These are phyloP conservation scores for Canis aureus DNA, from an alignment of 2,113 vertebrate genomes.

Conservation along the genomic window DNA sequence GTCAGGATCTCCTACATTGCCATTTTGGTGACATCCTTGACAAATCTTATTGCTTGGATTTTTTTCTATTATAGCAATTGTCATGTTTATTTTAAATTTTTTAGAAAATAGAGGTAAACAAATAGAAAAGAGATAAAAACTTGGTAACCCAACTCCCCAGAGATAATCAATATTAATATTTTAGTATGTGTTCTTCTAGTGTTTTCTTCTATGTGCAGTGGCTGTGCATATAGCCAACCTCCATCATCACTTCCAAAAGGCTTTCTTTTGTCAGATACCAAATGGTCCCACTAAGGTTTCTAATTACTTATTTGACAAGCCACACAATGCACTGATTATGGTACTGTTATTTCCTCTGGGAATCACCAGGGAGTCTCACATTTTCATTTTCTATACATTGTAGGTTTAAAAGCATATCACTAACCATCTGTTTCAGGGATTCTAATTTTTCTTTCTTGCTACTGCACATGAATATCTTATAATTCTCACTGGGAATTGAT, in stretches of 20 bases:
- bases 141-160: not conserved
- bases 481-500: conserved; percentile 53
- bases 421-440: conserved; percentile 16
- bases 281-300: not conserved
- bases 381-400: not conserved
- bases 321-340: not conserved
- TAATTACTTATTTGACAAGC: conserved; percentile 1
- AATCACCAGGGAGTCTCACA: conserved; percentile 5
- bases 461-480: not conserved
- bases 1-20: not conserved
- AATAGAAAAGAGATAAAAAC: conserved; percentile 10
- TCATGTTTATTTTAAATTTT: conserved; percentile 23
- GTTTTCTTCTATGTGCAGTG: not conserved
- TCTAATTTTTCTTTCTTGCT: conserved; percentile 23
- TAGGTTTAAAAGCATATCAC: not conserved
- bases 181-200: not conserved
- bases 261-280: conserved; percentile 21
- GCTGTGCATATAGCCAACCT: not conserved
- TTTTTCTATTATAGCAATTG: conserved; percentile 17
- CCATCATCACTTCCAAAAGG: not conserved
- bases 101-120: not conserved
- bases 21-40: not conserved
- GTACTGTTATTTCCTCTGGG: conserved; percentile 28
- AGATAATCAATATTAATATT: not conserved
- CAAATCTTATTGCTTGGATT: not conserved